A percentile compares a stretch with the other conserved stretches of the same genome.
Evolutionary conservation across 2,113 vertebrate genomes (phyloP).

Genomic region (Hemichromis elongatus): DNA sequence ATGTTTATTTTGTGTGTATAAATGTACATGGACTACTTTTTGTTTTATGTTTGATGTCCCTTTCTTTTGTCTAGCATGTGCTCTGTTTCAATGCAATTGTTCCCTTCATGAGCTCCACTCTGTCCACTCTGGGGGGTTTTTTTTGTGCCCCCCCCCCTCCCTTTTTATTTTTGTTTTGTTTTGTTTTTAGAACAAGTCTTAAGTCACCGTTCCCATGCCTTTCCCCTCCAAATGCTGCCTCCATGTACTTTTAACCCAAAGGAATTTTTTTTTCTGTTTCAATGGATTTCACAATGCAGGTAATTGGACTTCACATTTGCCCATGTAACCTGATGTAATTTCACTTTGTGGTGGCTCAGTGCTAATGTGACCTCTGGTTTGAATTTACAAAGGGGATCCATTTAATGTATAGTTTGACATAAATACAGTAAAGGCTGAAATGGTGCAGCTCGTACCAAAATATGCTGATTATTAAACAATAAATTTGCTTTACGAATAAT

Average conservation of each 20-base stretch:
- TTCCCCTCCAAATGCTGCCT: background rate
- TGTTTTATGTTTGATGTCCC: background rate
- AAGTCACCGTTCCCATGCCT: background rate
- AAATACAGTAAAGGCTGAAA: background rate
- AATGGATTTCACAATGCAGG: slow-evolving; percentile 3
- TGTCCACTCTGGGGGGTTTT: too few species aligned
- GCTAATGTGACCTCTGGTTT: background rate
- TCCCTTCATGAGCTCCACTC: slow-evolving; percentile 2
- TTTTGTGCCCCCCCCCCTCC: too few species aligned
- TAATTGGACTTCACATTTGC: background rate
- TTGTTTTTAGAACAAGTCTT: slow-evolving; percentile 24
- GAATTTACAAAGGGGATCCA: background rate
- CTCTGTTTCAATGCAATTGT: slow-evolving; percentile 72
- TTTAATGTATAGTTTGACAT: slow-evolving; percentile 7
- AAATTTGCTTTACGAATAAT: slow-evolving; percentile 59
- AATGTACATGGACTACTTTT: slow-evolving; percentile 55
- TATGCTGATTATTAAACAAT: slow-evolving; percentile 42
- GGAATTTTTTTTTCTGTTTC: background rate
- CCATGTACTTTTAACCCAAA: background rate
- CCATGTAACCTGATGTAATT: background rate
- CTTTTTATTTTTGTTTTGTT: background rate
- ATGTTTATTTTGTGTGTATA: slow-evolving; percentile 52
- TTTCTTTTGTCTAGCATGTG: slow-evolving; percentile 72
- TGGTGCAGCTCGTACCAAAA: slow-evolving; percentile 22
- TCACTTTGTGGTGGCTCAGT: background rate